Conservation (phyloP, 2,113 vertebrate species). For the Monarcha castaneiventris region DNA sequence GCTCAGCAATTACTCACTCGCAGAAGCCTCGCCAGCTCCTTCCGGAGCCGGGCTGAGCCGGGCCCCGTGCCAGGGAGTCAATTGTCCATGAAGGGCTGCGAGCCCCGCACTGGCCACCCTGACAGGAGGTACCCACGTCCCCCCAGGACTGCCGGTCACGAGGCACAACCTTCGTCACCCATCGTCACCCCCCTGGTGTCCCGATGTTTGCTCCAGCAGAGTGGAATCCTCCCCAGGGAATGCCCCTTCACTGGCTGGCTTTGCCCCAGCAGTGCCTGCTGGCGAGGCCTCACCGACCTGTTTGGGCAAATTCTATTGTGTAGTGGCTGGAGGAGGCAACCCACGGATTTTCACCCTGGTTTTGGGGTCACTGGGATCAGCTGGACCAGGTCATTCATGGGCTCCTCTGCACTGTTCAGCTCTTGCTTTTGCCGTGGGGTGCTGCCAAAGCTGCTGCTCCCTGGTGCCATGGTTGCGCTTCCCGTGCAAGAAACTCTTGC, state of each 20-base stretch:
- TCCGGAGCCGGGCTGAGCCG: not conserved
- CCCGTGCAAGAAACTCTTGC: not conserved
- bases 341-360: not conserved
- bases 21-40: not conserved
- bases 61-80: not conserved
- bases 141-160: rapidly evolving
- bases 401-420: not conserved
- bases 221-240: not conserved
- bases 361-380: not conserved
- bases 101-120: not conserved
- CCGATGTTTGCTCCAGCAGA: not conserved
- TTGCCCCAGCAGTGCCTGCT: not conserved
- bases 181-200: rapidly evolving
- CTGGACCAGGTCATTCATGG: rapidly evolving
- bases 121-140: not conserved
- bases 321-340: not conserved
- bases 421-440: rapidly evolving
- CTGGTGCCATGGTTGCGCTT: rapidly evolving
- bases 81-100: not conserved
- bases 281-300: rapidly evolving
- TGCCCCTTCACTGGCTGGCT: not conserved
- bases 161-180: rapidly evolving
- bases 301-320: not conserved
- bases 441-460: not conserved
- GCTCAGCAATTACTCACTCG: not conserved